These are phyloP conservation scores for Tanypteryx hageni DNA, from an alignment of 2,888 invertebrate genomes.

Conservation along the genomic window DNA sequence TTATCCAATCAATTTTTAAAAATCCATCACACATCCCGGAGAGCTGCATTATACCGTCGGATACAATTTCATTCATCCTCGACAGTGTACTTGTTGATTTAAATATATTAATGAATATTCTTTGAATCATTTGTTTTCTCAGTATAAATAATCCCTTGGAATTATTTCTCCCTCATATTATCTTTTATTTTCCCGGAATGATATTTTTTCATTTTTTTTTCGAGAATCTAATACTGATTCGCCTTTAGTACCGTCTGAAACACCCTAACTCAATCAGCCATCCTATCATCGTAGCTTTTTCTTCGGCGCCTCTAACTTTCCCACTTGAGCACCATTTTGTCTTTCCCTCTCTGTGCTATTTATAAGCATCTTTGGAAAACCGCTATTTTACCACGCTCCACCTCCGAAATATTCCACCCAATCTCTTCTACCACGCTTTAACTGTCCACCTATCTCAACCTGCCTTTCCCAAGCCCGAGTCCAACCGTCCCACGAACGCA, in stretches of 20 bases:
- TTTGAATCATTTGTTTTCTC: too few species aligned
- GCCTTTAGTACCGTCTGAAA: neutral
- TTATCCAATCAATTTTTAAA: too few species aligned
- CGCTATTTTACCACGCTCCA: slow-evolving; percentile 5
- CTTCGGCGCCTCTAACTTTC: neutral
- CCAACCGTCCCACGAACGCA: neutral
- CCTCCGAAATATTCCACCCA: neutral
- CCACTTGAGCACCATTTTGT: slow-evolving; percentile 9
- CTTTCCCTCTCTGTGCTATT: neutral
- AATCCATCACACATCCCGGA: too few species aligned
- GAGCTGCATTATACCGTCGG: too few species aligned
- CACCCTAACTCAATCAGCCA: neutral
- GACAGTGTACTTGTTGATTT: too few species aligned
- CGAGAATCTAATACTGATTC: neutral
- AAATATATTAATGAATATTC: too few species aligned
- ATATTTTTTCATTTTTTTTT: neutral
- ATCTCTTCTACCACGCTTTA: neutral
- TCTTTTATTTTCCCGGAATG: neutral
- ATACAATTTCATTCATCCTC: too few species aligned
- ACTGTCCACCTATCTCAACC: too few species aligned
- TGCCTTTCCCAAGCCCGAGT: neutral
- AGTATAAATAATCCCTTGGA: too few species aligned
- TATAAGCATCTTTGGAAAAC: neutral
- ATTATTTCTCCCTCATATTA: too few species aligned
- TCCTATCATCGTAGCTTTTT: neutral